Evolutionary conservation across 2,113 vertebrate genomes (phyloP), one percentile per base, ranked within the genome.

Genomic region (Ageneiosus marmoratus): DNA sequence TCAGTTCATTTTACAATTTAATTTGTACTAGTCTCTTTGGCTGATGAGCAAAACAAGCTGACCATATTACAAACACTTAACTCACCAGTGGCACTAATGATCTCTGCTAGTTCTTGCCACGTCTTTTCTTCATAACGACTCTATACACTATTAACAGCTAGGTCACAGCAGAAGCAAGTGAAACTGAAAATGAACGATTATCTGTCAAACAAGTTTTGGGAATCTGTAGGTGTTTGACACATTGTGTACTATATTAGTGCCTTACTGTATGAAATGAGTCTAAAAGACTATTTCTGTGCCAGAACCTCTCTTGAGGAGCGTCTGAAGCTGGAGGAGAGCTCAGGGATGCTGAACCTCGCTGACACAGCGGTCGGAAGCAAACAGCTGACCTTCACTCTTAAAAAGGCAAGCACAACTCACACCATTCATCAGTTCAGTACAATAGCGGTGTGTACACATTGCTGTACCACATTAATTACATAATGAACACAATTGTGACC

Each of bases 281-380:
- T 76, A 27, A 80, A 24, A 2, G 5, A 12, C 37, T 65, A 0
- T 72, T 3, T 82, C 29, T 22, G 1, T 67, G 4, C 46, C 89
- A 99, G 98, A 89, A 95, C 96, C 85, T 96, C 97, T 73, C 94
- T 99, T 88, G 96, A 95, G 92, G 96, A 99, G 67, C 97, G 98
- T 56, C 90, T 99, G 88, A 96, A 94, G 90, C 88, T 95, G 37
- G 96, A 98, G 91, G 95, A 98, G 77, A 92, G 92, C 70, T 92
- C 94, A 13, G 97, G 95, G 78, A 93, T 89, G 0, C 89, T 95
- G 79, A 92, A 83, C 62, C 88, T 95, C n/a, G 91, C 90, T 0
- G 96, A 98, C 89, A 94, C 94, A 0, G 92, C 97, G 0, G 95
- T 99, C 76, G 98, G 98, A 92, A 99, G 98, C 95, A 99, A 99